Evolutionary conservation across 2,888 invertebrate genomes (phyloP).

Genomic region (Selenia dentaria): DNA sequence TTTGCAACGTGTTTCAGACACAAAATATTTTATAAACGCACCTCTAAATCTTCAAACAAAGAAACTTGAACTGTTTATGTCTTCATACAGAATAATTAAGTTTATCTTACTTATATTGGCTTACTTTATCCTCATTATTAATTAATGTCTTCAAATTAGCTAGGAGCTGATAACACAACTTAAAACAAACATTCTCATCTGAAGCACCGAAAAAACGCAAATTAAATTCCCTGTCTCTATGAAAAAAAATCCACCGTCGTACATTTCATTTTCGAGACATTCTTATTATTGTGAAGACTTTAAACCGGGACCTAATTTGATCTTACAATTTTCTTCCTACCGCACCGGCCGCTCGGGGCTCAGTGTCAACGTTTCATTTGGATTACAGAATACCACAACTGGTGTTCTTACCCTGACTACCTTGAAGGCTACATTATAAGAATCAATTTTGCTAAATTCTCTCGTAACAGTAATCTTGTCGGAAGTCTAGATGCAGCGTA

Average conservation of each 20-base stretch:
- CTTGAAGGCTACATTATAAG: conserved; percentile 33
- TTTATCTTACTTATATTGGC: too few relatives aligned
- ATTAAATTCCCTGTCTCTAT: conserved; percentile 31
- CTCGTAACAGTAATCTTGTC: conserved; percentile 35
- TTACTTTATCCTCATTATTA: background rate
- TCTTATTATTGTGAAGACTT: conserved; percentile 67
- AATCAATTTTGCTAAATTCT: conserved; percentile 28
- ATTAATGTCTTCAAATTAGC: conserved; percentile 2
- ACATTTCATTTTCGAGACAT: conserved; percentile 60
- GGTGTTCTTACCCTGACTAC: conserved; percentile 22
- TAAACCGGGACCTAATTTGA: conserved; percentile 73
- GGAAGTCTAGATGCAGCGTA: conserved; percentile 55
- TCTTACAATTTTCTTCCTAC: conserved; percentile 73
- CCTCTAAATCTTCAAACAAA: too few relatives aligned
- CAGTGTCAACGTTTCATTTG: conserved; percentile 78
- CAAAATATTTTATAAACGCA: too few relatives aligned
- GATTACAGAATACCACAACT: conserved; percentile 60
- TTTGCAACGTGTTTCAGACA: too few relatives aligned
- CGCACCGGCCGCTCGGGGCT: conserved; percentile 57
- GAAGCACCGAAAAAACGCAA: conserved; percentile 27
- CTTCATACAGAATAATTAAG: too few relatives aligned
- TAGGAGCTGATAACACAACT: conserved; percentile 4
- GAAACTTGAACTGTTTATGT: too few relatives aligned
- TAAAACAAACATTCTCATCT: conserved; percentile 19
- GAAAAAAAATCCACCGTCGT: conserved; percentile 39